Evolutionary conservation across 2,113 vertebrate genomes (phyloP).

Genomic region (Hippotragus niger): DNA sequence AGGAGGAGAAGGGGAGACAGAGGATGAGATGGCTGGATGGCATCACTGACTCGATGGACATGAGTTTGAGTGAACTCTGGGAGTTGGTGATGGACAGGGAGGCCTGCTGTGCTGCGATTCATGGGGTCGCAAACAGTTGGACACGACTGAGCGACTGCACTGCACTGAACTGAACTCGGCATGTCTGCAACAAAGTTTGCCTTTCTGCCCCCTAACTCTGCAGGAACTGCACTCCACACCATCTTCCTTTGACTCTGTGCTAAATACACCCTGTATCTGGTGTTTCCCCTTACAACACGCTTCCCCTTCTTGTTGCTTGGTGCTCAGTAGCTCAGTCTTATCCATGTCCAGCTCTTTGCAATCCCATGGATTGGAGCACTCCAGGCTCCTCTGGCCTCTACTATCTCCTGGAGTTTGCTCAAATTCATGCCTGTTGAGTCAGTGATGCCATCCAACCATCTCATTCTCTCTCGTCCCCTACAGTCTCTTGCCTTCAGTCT

Average conservation of each 20-base stretch:
- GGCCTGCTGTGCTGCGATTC: fast-evolving
- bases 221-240: background rate
- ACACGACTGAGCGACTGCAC: too few species aligned
- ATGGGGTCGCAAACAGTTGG: fast-evolving
- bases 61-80: too few species aligned
- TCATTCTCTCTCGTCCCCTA: background rate
- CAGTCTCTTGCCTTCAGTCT: background rate
- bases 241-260: background rate
- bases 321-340: background rate
- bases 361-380: background rate
- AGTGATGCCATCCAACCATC: background rate
- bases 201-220: background rate
- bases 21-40: too few species aligned
- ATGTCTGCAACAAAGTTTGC: too few species aligned
- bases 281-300: background rate
- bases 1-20: too few species aligned
- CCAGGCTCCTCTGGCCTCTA: background rate
- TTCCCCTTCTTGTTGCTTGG: background rate
- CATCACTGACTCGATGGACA: too few species aligned
- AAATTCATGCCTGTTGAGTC: background rate
- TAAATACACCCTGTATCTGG: background rate
- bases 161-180: background rate
- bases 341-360: background rate
- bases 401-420: background rate
- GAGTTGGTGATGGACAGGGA: too few species aligned